Conservation (phyloP, 2,797 vertebrate genomes). For the Babyrousa celebensis region DNA sequence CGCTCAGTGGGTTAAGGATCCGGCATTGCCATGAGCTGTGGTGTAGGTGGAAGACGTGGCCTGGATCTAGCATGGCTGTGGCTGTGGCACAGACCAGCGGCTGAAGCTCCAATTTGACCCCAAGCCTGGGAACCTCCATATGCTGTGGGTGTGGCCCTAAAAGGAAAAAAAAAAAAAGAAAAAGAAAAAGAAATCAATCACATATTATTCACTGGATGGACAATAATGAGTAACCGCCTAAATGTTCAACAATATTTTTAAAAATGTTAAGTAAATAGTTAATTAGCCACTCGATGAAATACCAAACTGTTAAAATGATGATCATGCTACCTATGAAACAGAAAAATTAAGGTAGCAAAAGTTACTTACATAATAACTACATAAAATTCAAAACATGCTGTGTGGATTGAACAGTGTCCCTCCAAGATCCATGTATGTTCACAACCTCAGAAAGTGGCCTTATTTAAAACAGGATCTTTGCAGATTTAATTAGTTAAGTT, state of each 20-base stretch:
- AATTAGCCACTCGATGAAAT: conserved; percentile 11
- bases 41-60: too few species aligned
- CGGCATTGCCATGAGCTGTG: too few species aligned
- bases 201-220: not conserved
- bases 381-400: conserved; percentile 26
- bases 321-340: not conserved
- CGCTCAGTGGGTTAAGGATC: too few species aligned
- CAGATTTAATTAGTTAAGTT: not conserved
- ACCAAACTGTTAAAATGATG: conserved; percentile 38
- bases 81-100: too few species aligned
- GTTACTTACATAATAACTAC: conserved; percentile 16
- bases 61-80: too few species aligned
- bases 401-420: not conserved
- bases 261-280: not conserved
- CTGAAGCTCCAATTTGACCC: too few species aligned
- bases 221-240: not conserved
- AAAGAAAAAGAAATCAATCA: too few species aligned
- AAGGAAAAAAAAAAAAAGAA: too few species aligned
- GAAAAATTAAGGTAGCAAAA: conserved; percentile 31
- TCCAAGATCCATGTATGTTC: not conserved
- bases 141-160: too few species aligned
- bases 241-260: not conserved
- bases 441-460: not conserved
- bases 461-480: conserved; percentile 4
- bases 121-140: too few species aligned